These are phyloP conservation scores for Hirundo rustica DNA, from an alignment of 2,797 vertebrate species.

Conservation along the genomic window DNA sequence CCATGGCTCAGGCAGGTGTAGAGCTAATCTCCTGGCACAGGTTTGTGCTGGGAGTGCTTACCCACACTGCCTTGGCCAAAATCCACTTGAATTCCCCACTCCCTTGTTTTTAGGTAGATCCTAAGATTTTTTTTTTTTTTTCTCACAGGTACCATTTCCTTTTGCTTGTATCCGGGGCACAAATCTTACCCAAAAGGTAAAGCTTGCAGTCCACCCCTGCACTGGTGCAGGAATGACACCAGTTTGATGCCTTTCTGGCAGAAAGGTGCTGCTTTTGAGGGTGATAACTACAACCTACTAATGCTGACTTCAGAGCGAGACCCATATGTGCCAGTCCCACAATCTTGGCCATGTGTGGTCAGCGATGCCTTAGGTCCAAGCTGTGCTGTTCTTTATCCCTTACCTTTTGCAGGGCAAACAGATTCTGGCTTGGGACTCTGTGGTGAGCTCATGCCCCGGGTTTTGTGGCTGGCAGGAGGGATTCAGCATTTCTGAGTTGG, in stretches of 20 bases:
- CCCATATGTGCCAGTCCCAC: background rate
- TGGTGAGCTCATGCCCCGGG: background rate
- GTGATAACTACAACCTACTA: background rate
- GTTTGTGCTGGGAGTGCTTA: background rate
- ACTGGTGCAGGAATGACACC: background rate
- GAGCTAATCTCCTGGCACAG: constrained; percentile 29
- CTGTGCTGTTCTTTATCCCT: background rate
- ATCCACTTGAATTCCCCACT: background rate
- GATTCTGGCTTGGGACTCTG: background rate
- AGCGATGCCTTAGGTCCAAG: background rate
- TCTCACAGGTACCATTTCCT: background rate
- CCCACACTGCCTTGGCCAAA: background rate
- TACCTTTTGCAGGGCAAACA: background rate
- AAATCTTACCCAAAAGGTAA: background rate
- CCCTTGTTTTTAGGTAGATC: background rate
- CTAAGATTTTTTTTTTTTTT: background rate
- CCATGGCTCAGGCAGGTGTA: background rate
- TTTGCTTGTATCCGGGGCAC: background rate
- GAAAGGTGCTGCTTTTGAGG: background rate
- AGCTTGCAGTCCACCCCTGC: background rate
- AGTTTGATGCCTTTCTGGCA: background rate
- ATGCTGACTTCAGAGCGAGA: background rate
- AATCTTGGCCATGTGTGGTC: accelerated
- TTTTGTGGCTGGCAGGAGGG: background rate
- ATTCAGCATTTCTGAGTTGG: background rate